Percentiles rank a stretch among this genome's conserved stretches.
Conservation (phyloP, 1,140 invertebrate genomes). For the Sarcophaga bullata region DNA sequence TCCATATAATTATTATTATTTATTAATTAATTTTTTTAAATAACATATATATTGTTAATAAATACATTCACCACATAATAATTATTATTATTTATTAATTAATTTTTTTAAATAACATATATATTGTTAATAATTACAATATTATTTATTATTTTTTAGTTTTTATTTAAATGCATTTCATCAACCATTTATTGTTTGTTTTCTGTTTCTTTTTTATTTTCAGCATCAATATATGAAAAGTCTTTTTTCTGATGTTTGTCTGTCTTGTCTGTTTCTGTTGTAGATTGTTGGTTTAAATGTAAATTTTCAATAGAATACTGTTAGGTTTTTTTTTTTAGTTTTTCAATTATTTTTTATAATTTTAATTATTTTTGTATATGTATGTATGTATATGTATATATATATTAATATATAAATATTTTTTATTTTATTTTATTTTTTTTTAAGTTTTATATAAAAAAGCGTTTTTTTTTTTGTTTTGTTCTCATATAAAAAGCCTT, state of each 20-base stretch:
- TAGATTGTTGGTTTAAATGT: slow-evolving; percentile 3
- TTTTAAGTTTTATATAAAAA: slow-evolving; percentile 4
- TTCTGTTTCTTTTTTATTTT: background rate
- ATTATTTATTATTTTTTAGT: background rate
- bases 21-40: background rate
- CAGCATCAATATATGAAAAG: background rate
- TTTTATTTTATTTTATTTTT: slow-evolving; percentile 19
- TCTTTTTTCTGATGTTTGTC: too few species aligned
- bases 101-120: background rate
- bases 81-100: slow-evolving; percentile 5
- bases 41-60: background rate
- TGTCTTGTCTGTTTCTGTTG: background rate
- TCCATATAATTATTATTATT: too few species aligned
- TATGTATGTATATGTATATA: background rate
- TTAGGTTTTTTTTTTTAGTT: slow-evolving; percentile 8
- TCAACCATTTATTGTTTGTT: slow-evolving; percentile 37
- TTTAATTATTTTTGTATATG: background rate
- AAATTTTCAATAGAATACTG: slow-evolving; percentile 30
- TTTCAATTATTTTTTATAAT: slow-evolving; percentile 4
- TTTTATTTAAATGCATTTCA: slow-evolving; percentile 32
- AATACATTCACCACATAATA: too few species aligned
- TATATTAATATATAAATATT: background rate
- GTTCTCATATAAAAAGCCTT: too few species aligned
- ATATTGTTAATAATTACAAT: background rate
- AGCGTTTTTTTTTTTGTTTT: background rate